A percentile compares a stretch with the other conserved stretches of the same genome.
Conservation (phyloP, 2,797 vertebrate species). For the Perdix hodgsoniae region DNA sequence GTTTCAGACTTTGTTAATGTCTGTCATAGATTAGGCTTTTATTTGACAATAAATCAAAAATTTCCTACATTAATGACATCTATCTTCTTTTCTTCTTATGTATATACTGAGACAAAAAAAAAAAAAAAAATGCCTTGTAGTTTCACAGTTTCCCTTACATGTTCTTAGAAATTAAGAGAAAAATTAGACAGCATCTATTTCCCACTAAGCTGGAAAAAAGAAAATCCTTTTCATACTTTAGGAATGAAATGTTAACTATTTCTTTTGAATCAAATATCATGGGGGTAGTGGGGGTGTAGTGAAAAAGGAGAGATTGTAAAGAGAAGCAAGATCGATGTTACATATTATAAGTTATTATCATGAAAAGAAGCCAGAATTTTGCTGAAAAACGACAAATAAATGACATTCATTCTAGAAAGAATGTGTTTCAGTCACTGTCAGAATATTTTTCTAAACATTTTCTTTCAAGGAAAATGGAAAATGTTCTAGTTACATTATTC, state of each 20-base stretch:
- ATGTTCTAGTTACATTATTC: rapidly evolving
- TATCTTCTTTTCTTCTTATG: neutral
- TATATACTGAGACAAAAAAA: neutral
- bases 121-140: rapidly evolving
- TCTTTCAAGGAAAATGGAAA: neutral
- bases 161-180: neutral
- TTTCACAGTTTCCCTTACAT: neutral
- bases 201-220: neutral
- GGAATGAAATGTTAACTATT: neutral
- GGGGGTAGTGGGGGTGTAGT: too few relatives aligned
- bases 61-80: neutral
- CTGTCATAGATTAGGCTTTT: neutral
- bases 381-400: neutral
- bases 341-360: neutral
- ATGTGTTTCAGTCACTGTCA: neutral
- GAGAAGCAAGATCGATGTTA: neutral
- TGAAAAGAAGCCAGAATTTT: neutral
- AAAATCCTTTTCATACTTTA: neutral
- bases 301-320: neutral
- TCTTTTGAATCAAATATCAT: neutral
- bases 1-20: neutral
- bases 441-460: neutral
- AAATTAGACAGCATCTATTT: neutral
- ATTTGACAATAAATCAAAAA: neutral
- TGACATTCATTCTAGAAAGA: neutral